A percentile compares a stretch with the other conserved stretches of the same genome.
These are phyloP conservation scores for Punctoribates punctum DNA, from an alignment of 2,888 invertebrate species.

Conservation along the genomic window DNA sequence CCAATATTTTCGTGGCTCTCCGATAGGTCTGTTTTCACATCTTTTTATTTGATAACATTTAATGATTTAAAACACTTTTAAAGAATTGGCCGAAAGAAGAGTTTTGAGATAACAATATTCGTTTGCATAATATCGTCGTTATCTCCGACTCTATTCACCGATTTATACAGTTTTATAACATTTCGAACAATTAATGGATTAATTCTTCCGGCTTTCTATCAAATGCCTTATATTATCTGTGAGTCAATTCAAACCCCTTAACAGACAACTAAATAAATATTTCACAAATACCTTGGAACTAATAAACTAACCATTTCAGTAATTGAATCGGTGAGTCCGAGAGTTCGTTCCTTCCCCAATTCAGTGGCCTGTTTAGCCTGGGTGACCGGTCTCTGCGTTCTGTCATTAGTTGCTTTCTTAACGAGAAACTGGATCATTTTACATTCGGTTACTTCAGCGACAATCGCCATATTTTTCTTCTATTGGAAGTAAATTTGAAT, in stretches of 20 bases:
- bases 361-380: constrained; percentile 44
- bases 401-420: constrained; percentile 51
- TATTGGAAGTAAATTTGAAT: constrained; percentile 45
- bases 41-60: too few relatives aligned
- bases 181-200: constrained; percentile 45
- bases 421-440: constrained; percentile 50
- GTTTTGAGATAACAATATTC: constrained; percentile 43
- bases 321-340: constrained; percentile 45
- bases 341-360: constrained; percentile 56
- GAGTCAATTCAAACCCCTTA: constrained; percentile 27
- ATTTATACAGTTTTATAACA: constrained; percentile 44
- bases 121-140: constrained; percentile 40
- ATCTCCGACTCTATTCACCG: constrained; percentile 43
- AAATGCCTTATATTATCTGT: constrained; percentile 46
- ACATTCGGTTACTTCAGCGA: constrained; percentile 49
- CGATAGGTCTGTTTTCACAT: constrained; percentile 46
- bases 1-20: constrained; percentile 46
- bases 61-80: background rate
- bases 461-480: constrained; percentile 46
- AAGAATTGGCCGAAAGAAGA: constrained; percentile 44
- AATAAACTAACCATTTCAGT: constrained; percentile 36
- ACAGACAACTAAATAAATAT: background rate
- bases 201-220: constrained; percentile 45
- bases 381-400: constrained; percentile 50
- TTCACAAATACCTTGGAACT: too few relatives aligned